These are phyloP conservation scores for Meghimatium bilineatum DNA, from an alignment of 2,888 invertebrate species.

Conservation along the genomic window DNA sequence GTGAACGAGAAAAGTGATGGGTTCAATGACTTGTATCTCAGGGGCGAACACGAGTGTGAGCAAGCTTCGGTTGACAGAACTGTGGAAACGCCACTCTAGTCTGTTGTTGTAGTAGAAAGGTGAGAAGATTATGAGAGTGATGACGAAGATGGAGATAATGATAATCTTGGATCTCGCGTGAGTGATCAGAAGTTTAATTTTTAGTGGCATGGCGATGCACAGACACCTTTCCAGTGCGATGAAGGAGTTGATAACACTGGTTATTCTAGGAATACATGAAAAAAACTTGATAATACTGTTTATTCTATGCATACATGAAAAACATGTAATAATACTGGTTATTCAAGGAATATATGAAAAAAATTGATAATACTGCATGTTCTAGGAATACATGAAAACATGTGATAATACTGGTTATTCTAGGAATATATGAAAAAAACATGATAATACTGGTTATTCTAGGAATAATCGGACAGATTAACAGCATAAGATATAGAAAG, in stretches of 20 bases:
- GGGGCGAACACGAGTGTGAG: background rate
- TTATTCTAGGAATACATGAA: background rate
- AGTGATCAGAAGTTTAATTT: background rate
- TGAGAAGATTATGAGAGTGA: background rate
- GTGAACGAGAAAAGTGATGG: background rate
- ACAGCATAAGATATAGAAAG: no score
- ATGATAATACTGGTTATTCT: background rate
- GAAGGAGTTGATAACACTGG: conserved; percentile 2
- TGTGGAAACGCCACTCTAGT: background rate
- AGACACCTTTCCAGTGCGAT: conserved; percentile 26
- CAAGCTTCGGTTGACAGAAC: background rate
- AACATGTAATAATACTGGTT: no score
- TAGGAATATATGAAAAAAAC: background rate
- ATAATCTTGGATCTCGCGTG: background rate
- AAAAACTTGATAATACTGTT: no score
- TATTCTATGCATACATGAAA: no score
- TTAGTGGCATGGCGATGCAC: conserved; percentile 6
- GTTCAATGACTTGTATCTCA: background rate
- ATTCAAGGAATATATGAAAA: no score
- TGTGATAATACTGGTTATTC: conserved; percentile 17
- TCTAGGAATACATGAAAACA: no score
- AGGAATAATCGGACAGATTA: no score
- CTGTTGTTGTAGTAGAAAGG: conserved; percentile 21
- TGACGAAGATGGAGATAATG: conserved; percentile 2
- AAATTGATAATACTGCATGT: no score